Evolutionary conservation across 2,797 vertebrate species (phyloP), one percentile per base, ranked within the genome.

Genomic region (Pteronotus mesoamericanus): DNA sequence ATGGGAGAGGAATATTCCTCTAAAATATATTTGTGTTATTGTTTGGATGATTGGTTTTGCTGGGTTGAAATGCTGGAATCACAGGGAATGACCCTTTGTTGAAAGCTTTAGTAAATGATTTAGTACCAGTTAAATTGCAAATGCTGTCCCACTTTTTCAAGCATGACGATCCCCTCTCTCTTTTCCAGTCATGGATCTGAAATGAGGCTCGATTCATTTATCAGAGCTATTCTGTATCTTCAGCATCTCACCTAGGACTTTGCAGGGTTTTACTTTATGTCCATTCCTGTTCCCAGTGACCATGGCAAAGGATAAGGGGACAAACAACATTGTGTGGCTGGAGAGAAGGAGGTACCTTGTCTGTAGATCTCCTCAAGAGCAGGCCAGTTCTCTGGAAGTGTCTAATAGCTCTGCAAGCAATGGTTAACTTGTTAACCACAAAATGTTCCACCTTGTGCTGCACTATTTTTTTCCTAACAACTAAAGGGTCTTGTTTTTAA

Each of bases 41-140:
- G 42, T 91, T 84, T 66, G 61, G 57, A 64, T 95, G 96, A 97
- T 89, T 95, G 93, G 74, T 51, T 94, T 92, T 94, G 86, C 83
- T 96, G 68, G 91, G 95, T 95, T 84, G 69, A 84, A 91, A 85
- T 2, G 9, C 48, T 87, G 26, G 51, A 94, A 89, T 86, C 32
- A 77, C 61, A 94, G 39, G 61, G 72, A 96, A 95, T 74, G 92
- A 80, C 80, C 80, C 85, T 95, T 72, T 77, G 77, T 51, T 86
- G 39, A 92, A 91, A 75, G 26, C 87, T 97, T 92, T 48, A 68
- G 42, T 66, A 92, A 66, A 95, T 78, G 74, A 71, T 34, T 24
- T 88, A 96, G 94, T 74, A 95, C 68, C 22, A 85, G 93, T 24
- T 34, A 78, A 86, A 94, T 57, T n/a, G 22, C 32, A 94, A 90